Evolutionary conservation across 1,140 invertebrate genomes (phyloP).

Genomic region (Drosophila saltans): DNA sequence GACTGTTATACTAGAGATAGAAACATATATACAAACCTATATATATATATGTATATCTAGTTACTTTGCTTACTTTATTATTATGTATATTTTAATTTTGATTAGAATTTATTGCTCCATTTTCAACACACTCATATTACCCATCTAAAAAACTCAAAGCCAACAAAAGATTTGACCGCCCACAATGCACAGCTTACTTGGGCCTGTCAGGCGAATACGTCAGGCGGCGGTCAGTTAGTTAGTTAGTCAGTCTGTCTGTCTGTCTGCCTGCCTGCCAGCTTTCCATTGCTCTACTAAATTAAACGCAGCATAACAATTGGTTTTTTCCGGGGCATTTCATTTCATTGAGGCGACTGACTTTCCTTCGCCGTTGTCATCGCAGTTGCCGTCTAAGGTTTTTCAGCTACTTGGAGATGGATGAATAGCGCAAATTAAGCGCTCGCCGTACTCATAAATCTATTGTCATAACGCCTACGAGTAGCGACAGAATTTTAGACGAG

Average conservation of each 20-base stretch:
- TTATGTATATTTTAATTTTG: slow-evolving; percentile 80
- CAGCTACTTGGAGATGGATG: slow-evolving; percentile 54
- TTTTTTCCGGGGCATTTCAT: slow-evolving; percentile 81
- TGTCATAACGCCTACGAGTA: slow-evolving; percentile 74
- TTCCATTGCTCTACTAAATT: slow-evolving; percentile 73
- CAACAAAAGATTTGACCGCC: slow-evolving; percentile 50
- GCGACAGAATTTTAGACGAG: slow-evolving; percentile 27
- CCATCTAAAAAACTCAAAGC: slow-evolving; percentile 67
- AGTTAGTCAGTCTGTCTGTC: slow-evolving; percentile 27
- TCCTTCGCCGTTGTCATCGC: slow-evolving; percentile 50
- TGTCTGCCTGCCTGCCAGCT: slow-evolving; percentile 26
- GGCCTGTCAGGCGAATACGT: slow-evolving; percentile 1
- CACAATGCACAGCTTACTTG: slow-evolving; percentile 48
- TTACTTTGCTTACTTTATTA: slow-evolving; percentile 65
- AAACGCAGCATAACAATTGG: slow-evolving; percentile 75
- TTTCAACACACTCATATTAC: slow-evolving; percentile 52
- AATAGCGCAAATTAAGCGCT: slow-evolving; percentile 78
- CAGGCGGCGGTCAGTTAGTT: slow-evolving; percentile 37
- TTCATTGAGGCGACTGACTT: slow-evolving; percentile 66
- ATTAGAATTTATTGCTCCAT: slow-evolving; percentile 80
- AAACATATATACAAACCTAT: background rate
- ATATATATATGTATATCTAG: slow-evolving; percentile 47
- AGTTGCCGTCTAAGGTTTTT: slow-evolving; percentile 60
- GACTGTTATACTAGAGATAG: background rate
- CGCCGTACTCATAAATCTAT: slow-evolving; percentile 74